Evolutionary conservation across 1,140 invertebrate species (phyloP).

Genomic region (Drosophila parabipectinata): DNA sequence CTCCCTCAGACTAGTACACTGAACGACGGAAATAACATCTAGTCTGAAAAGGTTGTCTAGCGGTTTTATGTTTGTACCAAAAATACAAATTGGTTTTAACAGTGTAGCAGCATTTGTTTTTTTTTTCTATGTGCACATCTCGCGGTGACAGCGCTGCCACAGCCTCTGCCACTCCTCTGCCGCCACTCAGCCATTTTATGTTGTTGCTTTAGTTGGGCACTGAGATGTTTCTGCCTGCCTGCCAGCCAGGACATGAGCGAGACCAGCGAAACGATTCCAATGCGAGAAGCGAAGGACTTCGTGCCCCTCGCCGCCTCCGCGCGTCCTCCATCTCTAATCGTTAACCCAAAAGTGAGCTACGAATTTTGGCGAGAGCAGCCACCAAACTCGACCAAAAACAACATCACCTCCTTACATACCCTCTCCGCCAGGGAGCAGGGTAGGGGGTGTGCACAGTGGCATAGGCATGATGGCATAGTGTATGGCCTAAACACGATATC

Average conservation of each 20-base stretch:
- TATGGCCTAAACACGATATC: neutral
- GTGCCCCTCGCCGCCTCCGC: neutral
- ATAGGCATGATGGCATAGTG: too few species aligned
- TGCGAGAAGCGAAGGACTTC: slow-evolving; percentile 36
- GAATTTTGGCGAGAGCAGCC: slow-evolving; percentile 1
- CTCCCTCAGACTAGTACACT: neutral
- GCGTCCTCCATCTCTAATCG: neutral
- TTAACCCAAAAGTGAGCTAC: slow-evolving; percentile 26
- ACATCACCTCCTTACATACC: neutral
- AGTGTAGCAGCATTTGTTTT: neutral
- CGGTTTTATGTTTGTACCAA: neutral
- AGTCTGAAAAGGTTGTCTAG: neutral
- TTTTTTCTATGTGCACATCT: neutral
- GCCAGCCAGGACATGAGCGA: neutral
- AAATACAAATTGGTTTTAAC: neutral
- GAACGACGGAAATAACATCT: neutral
- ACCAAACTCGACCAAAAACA: neutral
- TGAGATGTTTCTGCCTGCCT: slow-evolving; percentile 22
- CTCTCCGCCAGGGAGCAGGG: neutral
- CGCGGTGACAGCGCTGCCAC: slow-evolving; percentile 1
- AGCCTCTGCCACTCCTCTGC: neutral
- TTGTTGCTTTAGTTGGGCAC: slow-evolving; percentile 49
- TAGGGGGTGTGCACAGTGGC: neutral
- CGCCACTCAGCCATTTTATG: neutral
- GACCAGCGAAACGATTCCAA: slow-evolving; percentile 12